Percentiles rank a stretch among this genome's conserved stretches.
Evolutionary conservation across 2,888 invertebrate genomes (phyloP).

Genomic region (Zygothrica quintamaculata): DNA sequence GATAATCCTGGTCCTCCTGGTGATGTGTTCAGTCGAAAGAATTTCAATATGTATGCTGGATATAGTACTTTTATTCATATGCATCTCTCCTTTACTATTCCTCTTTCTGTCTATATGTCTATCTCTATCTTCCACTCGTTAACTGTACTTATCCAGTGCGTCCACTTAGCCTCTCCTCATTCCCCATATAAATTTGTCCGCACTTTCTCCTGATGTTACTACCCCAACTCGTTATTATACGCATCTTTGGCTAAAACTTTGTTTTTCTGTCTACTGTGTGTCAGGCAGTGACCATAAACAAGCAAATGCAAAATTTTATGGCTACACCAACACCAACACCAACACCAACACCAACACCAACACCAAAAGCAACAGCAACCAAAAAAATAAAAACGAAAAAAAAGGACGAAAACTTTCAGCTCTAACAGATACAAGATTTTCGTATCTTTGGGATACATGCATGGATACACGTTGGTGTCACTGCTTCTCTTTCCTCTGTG

Average conservation of each 20-base stretch:
- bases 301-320: conserved; percentile 56
- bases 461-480: conserved; percentile 45
- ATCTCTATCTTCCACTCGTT: neutral
- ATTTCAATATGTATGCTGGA: conserved; percentile 24
- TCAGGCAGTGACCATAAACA: conserved; percentile 53
- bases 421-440: conserved; percentile 15
- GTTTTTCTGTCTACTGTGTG: conserved; percentile 16
- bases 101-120: neutral
- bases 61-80: too few relatives aligned
- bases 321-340: too few relatives aligned
- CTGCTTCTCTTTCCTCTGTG: conserved; percentile 5
- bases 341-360: too few relatives aligned
- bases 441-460: conserved; percentile 55
- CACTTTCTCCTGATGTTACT: too few relatives aligned
- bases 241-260: conserved; percentile 31
- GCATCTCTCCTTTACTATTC: too few relatives aligned
- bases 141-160: neutral
- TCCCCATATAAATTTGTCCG: too few relatives aligned
- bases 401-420: conserved; percentile 22
- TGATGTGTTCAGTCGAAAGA: conserved; percentile 34
- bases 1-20: too few relatives aligned
- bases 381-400: neutral
- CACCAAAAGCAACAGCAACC: neutral
- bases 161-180: neutral
- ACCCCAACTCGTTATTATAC: conserved; percentile 17